phyloP scores from a whole-genome alignment of 1,140 invertebrate species.

The Cataglyphis hispanica region DNA sequence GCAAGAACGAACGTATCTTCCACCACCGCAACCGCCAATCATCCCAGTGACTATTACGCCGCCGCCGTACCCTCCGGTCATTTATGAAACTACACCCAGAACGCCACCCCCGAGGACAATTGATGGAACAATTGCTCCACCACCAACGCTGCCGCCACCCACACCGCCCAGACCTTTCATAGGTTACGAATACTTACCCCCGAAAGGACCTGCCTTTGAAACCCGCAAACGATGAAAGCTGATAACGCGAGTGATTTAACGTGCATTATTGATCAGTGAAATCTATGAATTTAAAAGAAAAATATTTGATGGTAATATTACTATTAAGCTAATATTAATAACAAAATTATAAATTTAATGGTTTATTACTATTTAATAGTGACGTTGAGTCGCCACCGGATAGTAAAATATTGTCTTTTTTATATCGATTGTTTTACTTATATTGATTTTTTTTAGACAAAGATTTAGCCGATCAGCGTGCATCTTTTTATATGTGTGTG shows the following conservation, averaged over 20 bases:
- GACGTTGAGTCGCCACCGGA: neutral
- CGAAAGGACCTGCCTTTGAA: conserved; percentile 81
- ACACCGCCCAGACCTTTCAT: conserved; percentile 74
- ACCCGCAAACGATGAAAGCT: conserved; percentile 76
- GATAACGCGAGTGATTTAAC: neutral
- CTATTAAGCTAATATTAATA: conserved; percentile 40
- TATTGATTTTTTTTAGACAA: neutral
- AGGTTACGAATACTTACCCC: conserved; percentile 83
- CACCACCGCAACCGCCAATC: conserved; percentile 75
- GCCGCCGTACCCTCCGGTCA: conserved; percentile 79
- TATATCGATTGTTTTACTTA: conserved; percentile 1
- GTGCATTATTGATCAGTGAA: neutral
- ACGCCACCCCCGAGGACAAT: conserved; percentile 73
- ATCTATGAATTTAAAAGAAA: conserved; percentile 5
- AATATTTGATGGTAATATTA: conserved; percentile 45
- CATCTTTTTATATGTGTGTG: conserved; percentile 31
- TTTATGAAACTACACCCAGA: conserved; percentile 78
- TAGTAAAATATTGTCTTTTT: conserved; percentile 38
- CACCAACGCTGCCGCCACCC: conserved; percentile 80
- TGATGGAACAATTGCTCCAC: conserved; percentile 75
- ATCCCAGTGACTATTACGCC: conserved; percentile 72
- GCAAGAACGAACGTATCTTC: conserved; percentile 71
- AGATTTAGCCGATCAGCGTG: neutral
- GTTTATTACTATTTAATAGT: neutral
- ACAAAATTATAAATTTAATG: conserved; percentile 17